phyloP scores from a whole-genome alignment of 2,113 vertebrate species.

The Tauraco erythrolophus region DNA sequence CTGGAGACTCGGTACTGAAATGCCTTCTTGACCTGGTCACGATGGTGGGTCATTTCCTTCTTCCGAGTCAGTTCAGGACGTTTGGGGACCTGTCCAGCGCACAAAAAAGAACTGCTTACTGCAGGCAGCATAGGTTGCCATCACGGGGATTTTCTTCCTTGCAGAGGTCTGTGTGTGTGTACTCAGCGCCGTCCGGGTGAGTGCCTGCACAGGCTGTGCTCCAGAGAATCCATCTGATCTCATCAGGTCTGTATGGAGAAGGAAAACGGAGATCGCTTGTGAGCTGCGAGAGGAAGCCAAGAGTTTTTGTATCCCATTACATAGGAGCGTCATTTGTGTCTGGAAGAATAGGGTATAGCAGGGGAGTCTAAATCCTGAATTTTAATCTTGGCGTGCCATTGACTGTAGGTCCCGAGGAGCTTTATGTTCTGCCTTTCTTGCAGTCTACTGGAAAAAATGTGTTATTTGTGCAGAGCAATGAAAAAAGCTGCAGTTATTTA shows the following conservation, averaged over 20 bases:
- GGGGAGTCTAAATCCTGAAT: background rate
- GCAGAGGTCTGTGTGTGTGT: background rate
- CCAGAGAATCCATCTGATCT: background rate
- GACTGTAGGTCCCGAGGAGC: background rate
- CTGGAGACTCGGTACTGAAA: background rate
- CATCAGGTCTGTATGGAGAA: background rate
- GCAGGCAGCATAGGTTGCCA: accelerated
- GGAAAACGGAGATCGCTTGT: background rate
- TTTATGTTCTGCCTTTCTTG: background rate
- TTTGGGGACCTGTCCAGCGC: background rate
- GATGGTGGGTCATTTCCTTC: background rate
- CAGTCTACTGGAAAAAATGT: background rate
- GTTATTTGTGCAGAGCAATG: background rate
- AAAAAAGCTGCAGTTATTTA: background rate
- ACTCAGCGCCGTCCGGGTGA: accelerated
- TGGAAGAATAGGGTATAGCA: background rate
- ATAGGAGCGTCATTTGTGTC: background rate
- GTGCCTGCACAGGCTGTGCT: background rate
- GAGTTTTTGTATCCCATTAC: background rate
- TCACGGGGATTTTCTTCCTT: background rate
- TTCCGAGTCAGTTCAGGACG: background rate
- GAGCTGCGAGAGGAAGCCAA: background rate
- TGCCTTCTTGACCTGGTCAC: background rate
- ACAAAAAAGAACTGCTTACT: background rate
- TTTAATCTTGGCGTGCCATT: background rate